Conservation (phyloP, 2,113 vertebrate genomes). For the Nothocercus julius region DNA sequence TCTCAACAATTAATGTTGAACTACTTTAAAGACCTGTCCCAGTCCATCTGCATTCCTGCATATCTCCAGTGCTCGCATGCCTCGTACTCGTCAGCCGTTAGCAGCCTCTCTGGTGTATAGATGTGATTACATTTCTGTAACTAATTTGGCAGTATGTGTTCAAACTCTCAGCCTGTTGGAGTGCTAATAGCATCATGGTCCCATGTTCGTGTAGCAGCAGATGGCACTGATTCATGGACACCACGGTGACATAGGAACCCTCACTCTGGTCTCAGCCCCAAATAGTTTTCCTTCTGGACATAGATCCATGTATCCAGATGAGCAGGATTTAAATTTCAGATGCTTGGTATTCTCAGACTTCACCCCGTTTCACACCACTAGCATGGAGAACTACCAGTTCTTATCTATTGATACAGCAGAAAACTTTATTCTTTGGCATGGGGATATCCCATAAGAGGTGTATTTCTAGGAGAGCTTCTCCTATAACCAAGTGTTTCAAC, state of each 20-base stretch:
- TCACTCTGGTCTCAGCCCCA: not conserved
- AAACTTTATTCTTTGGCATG: not conserved
- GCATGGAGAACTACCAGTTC: not conserved
- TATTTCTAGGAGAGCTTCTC: not conserved
- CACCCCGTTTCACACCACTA: not conserved
- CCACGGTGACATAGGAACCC: not conserved
- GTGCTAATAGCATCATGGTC: not conserved
- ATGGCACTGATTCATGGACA: not conserved
- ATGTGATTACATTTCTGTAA: not conserved
- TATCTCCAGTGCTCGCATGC: not conserved
- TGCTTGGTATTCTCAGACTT: not conserved
- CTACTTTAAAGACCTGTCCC: not conserved
- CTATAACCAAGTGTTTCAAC: not conserved
- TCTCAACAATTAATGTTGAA: not conserved
- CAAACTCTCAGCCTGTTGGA: not conserved
- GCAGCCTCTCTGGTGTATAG: not conserved
- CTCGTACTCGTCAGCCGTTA: not conserved
- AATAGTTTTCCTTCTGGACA: not conserved
- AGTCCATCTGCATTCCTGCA: not conserved
- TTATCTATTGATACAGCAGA: accelerated
- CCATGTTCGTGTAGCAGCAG: not conserved
- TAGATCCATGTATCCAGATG: not conserved
- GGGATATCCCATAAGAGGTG: not conserved
- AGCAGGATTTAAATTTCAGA: not conserved
- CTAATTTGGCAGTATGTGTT: not conserved